Evolutionary conservation across 2,797 vertebrate genomes (phyloP), one percentile per base, ranked within the genome.

Genomic region (Girardinus metallicus): DNA sequence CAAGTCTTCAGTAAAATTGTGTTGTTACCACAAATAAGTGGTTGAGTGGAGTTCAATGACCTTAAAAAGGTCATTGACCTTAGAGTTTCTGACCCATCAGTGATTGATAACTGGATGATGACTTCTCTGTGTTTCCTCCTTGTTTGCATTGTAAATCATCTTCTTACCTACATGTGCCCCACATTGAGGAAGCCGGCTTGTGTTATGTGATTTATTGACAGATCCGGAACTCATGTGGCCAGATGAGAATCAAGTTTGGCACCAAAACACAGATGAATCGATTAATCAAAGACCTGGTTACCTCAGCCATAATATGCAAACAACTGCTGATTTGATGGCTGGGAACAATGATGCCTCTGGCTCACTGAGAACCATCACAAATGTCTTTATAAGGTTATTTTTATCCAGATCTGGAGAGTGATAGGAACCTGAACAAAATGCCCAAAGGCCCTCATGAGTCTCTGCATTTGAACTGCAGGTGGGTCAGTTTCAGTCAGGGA

Each of bases 211-310:
- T 85, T 90, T 82, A 79, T 87, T 79, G 11, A 68, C 76, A 47
- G 46, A 66, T 75, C 41, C 85, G 88, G 66, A 55, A 77, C 75
- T 82, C 57, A 36, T 70, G 77, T 83, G 86, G 75, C 75, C 75
- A 46, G 77, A 62, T 74, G 76, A 84, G 85, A 88, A 90, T 88
- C 73, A 80, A 73, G 79, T 82, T 81, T 78, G 66, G 76, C 88
- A 78, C 46, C 41, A 64, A 85, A 88, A 83, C 74, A 76, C 41
- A 39, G 51, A 81, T 77, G 16, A 83, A 90, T 92, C 89, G 8
- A 90, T 93, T 53, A 53, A 53, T 23, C 23, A 83, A 41, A 39
- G 71, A 82, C 79, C 82, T 53, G 62, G 62, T 73, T 85, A 60
- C 62, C 36, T 44, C 3, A 71, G 41, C 44, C 1, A 18, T 46